These are phyloP conservation scores for Paramormyrops hopkinsi DNA, from an alignment of 2,797 vertebrate genomes.

Conservation along the genomic window DNA sequence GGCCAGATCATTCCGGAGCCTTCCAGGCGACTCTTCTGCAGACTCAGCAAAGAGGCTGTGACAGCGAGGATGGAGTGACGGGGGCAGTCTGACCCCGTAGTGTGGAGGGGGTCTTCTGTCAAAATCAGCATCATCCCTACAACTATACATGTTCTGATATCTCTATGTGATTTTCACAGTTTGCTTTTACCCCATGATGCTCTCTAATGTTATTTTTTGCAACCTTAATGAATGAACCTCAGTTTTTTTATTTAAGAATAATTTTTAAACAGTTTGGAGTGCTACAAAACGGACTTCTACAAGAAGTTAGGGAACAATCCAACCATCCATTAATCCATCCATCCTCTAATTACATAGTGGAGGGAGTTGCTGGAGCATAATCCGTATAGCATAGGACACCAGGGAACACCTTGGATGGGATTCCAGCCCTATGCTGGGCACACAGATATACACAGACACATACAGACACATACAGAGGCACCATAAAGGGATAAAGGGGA, in stretches of 20 bases:
- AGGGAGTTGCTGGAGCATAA: background rate
- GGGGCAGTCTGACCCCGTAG: conserved; percentile 36
- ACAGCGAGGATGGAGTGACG: conserved; percentile 45
- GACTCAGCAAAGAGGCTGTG: background rate
- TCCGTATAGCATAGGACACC: background rate
- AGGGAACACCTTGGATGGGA: background rate
- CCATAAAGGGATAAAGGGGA: background rate
- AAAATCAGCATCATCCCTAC: conserved; percentile 37
- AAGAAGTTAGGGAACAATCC: background rate
- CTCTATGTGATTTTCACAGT: background rate
- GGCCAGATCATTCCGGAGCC: conserved; percentile 49
- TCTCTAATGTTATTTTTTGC: background rate
- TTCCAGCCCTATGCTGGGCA: background rate
- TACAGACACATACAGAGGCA: background rate
- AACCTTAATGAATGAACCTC: background rate
- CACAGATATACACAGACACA: background rate
- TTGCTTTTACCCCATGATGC: background rate
- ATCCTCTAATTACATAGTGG: background rate
- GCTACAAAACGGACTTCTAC: background rate
- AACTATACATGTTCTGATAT: background rate
- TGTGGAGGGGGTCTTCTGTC: conserved; percentile 41
- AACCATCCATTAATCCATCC: background rate
- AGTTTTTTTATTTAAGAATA: background rate
- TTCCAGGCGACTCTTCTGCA: conserved; percentile 40
- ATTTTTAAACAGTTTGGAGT: background rate